Percentiles rank a stretch among this genome's conserved stretches.
These are phyloP conservation scores for Cryptus viduatorius DNA, from an alignment of 2,888 invertebrate species.

Conservation along the genomic window DNA sequence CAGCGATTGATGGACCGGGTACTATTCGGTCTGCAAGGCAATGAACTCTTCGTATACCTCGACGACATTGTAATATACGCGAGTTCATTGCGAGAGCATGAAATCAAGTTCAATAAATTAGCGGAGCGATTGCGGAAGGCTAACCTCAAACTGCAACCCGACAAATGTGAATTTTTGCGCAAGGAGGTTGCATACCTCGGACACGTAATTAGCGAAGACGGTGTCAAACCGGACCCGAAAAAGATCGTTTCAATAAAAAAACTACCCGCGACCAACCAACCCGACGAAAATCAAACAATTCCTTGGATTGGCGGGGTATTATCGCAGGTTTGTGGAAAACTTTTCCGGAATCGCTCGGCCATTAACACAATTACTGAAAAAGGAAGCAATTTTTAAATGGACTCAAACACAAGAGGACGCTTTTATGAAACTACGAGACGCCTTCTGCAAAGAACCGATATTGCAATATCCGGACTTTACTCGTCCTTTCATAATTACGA, in stretches of 20 bases:
- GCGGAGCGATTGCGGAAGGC: background rate
- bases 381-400: slow-evolving; percentile 56
- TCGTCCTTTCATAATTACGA: slow-evolving; percentile 61
- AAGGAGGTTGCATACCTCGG: slow-evolving; percentile 35
- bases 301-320: slow-evolving; percentile 53
- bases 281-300: slow-evolving; percentile 39
- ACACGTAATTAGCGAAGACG: slow-evolving; percentile 19
- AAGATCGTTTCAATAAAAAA: background rate
- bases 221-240: slow-evolving; percentile 11
- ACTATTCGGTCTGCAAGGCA: slow-evolving; percentile 18
- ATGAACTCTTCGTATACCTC: slow-evolving; percentile 58
- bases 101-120: slow-evolving; percentile 18
- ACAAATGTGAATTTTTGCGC: slow-evolving; percentile 39
- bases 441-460: slow-evolving; percentile 58
- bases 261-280: slow-evolving; percentile 2
- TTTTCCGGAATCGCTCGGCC: slow-evolving; percentile 61
- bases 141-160: slow-evolving; percentile 4
- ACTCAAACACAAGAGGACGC: slow-evolving; percentile 41
- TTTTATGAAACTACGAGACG: slow-evolving; percentile 43
- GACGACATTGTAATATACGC: slow-evolving; percentile 62
- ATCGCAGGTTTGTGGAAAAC: slow-evolving; percentile 46
- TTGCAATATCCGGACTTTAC: slow-evolving; percentile 63
- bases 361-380: slow-evolving; percentile 49
- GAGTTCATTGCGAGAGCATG: slow-evolving; percentile 44
- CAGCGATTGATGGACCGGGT: slow-evolving; percentile 32